Conservation (phyloP, 2,113 vertebrate species). For the Dinomys branickii region DNA sequence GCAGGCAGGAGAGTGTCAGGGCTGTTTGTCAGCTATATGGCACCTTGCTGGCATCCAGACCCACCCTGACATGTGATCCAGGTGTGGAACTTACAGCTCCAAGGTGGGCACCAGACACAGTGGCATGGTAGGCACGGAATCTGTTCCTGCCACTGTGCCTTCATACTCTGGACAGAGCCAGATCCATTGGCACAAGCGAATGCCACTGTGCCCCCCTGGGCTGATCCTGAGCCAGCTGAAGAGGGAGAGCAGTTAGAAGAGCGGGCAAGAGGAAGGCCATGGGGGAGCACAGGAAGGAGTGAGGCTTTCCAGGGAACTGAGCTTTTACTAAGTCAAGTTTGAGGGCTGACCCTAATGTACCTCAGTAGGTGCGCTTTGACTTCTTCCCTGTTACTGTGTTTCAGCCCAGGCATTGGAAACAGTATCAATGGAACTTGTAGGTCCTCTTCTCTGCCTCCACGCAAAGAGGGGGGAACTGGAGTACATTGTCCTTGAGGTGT, state of each 20-base stretch:
- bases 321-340: no score
- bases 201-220: rapidly evolving
- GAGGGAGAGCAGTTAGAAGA: background rate
- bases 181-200: no score
- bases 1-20: no score
- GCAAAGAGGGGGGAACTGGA: background rate
- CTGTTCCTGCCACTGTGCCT: rapidly evolving
- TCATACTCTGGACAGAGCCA: background rate
- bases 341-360: background rate
- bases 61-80: rapidly evolving
- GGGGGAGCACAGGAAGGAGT: rapidly evolving
- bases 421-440: rapidly evolving
- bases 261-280: background rate
- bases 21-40: background rate
- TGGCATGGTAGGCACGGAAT: rapidly evolving
- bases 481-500: background rate
- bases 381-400: background rate
- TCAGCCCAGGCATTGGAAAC: background rate
- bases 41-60: background rate
- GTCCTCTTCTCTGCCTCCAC: background rate
- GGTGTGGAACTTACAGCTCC: background rate
- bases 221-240: background rate
- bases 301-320: background rate
- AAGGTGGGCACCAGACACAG: rapidly evolving
- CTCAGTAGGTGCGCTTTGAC: rapidly evolving